Evolutionary conservation across 2,888 invertebrate species (phyloP), one percentile per base, ranked within the genome.

Genomic region (Dorcus hopei): DNA sequence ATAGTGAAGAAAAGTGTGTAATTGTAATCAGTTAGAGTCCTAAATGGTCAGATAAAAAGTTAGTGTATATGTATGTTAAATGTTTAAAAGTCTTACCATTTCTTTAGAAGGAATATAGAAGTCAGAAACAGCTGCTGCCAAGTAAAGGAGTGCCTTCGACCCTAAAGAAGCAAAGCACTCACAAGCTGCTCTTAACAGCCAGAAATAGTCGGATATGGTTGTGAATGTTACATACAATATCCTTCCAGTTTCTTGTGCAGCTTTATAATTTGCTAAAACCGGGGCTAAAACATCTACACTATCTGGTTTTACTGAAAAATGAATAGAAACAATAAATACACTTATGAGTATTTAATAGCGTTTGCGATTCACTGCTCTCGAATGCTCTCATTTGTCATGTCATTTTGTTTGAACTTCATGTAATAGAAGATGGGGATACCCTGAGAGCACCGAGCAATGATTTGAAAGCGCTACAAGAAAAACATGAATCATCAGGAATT

Each of bases 61-160:
- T 33, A 33, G 26, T 33, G 26, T 33, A 33, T 33, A 6, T 33
- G 26, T 7, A 33, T 19, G 19, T 41, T 11, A 41, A 41, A 41
- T 11, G 3, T 41, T 41, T 41, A 19, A 19, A 19, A 19, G 40
- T 75, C 79, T 82, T 79, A 96, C 96, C 89, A 98, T 90, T 82
- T 93, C 84, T 75, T 90, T 88, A 66, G 89, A 87, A 48, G 97
- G 97, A 77, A 99, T 87, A 79, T 98, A 98, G 82, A 99, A 99
- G 81, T 99, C 99, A 0, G 98, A 97, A 0, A 98, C 99, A 3
- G 99, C 99, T 1, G 99, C 99, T 14, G 98, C 97, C 54, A 99
- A 83, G 77, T 95, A 99, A n/a, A 99, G 79, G 68, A 97, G 77
- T 0, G 91, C 93, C 38, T 83, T 81, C 0, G 84, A 76, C 6